Conservation (phyloP, 1,140 invertebrate species). For the Procambarus virginalis region DNA sequence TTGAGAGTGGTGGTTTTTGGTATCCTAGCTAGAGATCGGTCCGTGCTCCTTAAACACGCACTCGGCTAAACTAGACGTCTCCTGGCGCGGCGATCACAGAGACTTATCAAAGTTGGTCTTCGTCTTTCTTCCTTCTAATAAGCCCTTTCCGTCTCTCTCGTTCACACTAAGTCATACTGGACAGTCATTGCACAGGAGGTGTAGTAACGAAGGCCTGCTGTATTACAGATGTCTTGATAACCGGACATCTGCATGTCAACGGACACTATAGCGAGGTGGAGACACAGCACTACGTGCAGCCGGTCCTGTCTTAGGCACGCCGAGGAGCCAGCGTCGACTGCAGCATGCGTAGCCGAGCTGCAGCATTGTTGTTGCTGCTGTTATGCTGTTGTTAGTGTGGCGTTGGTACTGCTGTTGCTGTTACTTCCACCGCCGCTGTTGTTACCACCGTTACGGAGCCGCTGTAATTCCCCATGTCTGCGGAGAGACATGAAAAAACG, state of each 20-base stretch:
- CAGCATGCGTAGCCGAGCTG: slow-evolving; percentile 52
- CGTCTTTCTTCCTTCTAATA: neutral
- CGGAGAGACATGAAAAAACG: too few species aligned
- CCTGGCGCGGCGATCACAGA: neutral
- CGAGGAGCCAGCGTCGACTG: slow-evolving; percentile 36
- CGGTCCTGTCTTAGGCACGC: slow-evolving; percentile 54
- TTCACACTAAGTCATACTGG: neutral
- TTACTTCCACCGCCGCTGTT: neutral
- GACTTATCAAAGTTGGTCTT: slow-evolving; percentile 2
- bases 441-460: slow-evolving; percentile 11
- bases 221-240: slow-evolving; percentile 19
- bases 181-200: slow-evolving; percentile 35
- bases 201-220: slow-evolving; percentile 3
- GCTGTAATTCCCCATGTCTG: slow-evolving; percentile 59
- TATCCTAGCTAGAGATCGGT: slow-evolving; percentile 68
- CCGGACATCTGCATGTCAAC: neutral
- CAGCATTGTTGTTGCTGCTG: slow-evolving; percentile 41
- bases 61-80: slow-evolving; percentile 37
- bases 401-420: slow-evolving; percentile 4
- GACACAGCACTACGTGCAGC: slow-evolving; percentile 56
- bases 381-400: slow-evolving; percentile 23
- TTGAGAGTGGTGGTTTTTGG: slow-evolving; percentile 59
- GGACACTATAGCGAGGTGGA: neutral
- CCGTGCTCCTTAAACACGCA: slow-evolving; percentile 54
- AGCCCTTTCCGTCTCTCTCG: neutral